These are phyloP conservation scores for Ovibos moschatus DNA, from an alignment of 2,113 vertebrate genomes.

Conservation along the genomic window DNA sequence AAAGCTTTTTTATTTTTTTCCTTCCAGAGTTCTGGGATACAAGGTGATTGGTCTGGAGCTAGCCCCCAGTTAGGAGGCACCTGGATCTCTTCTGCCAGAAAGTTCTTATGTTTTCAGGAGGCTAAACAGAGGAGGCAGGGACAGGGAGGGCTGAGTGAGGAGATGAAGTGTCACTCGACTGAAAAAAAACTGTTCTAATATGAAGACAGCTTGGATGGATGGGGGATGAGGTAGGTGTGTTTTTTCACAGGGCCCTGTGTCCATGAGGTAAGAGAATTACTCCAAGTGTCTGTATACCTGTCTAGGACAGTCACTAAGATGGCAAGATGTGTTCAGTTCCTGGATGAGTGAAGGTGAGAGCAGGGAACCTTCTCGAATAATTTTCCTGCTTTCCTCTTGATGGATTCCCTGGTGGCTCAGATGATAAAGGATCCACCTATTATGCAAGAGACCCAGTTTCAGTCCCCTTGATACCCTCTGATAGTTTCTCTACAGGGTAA, in stretches of 20 bases:
- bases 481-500: not conserved
- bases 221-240: not conserved
- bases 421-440: not conserved
- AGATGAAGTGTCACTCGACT: not conserved
- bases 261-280: not conserved
- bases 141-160: not conserved
- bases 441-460: not conserved
- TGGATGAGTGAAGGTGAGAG: not conserved
- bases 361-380: not conserved
- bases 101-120: not conserved
- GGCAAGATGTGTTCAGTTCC: not conserved
- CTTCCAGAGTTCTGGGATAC: not conserved
- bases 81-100: not conserved
- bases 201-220: not conserved
- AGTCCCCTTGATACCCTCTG: not conserved
- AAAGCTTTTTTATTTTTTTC: not conserved
- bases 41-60: not conserved
- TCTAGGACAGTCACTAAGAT: not conserved
- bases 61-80: not conserved
- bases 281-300: not conserved
- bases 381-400: not conserved
- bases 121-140: not conserved
- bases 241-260: not conserved
- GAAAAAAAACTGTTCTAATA: not conserved
- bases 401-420: not conserved